Evolutionary conservation across 2,888 invertebrate genomes (phyloP), one percentile per base, ranked within the genome.

Genomic region (Folsomia manolachei): DNA sequence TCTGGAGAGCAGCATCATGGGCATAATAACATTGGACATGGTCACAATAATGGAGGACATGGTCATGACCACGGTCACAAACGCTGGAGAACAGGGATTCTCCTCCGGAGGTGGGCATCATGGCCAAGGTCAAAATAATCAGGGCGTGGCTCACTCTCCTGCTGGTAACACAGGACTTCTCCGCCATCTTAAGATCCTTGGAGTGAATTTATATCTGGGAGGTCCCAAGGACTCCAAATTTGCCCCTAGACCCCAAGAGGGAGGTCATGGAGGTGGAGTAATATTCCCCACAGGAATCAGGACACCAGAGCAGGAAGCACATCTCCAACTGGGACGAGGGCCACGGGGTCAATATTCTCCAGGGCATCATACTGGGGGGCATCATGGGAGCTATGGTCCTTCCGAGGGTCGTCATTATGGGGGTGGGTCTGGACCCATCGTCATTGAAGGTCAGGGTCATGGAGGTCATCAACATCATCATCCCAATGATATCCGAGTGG

Each of bases 121-220:
- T n/a, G n/a, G n/a, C n/a, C n/a, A n/a, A n/a, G n/a, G n/a, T n/a
- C n/a, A n/a, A n/a, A n/a, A n/a, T n/a, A n/a, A n/a, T n/a, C n/a
- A n/a, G n/a, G n/a, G 39, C 14, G 7, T 14, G 39, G 39, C 39
- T 9, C 39, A 39, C 39, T 4, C 7, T 39, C 7, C 7, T 39
- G 39, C 39, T 4, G 14, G 63, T 9, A 24, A 18, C 23, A 63
- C 7, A 23, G 60, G 60, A 60, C 24, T 63, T 4, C 19, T 63
- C 24, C 21, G 25, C 9, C 63, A 63, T 18, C 25, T 63, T 7
- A 63, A 63, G 24, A 63, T 63, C 63, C 25, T 63, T 7, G 63
- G 63, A 7, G 63, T 63, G 23, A 63, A 63, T 25, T 24, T 63
- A 11, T 63, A 63, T 24, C 63, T 63, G 2, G 63, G 63, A 7